Percentiles rank a stretch among this genome's conserved stretches.
phyloP scores from a whole-genome alignment of 1,140 invertebrate species.

The Saccostrea glomerata region DNA sequence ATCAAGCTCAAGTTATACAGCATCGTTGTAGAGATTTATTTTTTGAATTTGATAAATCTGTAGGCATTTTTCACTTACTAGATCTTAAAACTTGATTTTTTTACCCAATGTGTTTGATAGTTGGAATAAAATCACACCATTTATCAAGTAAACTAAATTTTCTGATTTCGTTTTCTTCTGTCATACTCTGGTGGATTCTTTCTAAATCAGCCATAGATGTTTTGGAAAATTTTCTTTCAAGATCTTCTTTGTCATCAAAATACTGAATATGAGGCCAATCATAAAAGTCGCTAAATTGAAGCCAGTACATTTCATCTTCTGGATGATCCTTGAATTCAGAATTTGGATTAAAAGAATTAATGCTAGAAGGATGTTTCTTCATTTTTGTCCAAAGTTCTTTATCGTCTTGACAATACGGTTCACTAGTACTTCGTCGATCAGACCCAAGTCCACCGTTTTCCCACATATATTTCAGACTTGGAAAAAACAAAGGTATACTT shows the following conservation, averaged over 20 bases:
- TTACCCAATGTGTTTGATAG: not conserved
- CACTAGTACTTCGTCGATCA: not conserved
- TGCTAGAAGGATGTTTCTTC: not conserved
- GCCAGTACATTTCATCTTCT: slow-evolving; percentile 45
- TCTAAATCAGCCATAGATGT: not conserved
- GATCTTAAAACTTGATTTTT: not conserved
- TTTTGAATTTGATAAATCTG: too few species aligned
- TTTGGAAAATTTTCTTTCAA: slow-evolving; percentile 8
- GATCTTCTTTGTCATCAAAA: slow-evolving; percentile 25
- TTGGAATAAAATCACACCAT: not conserved
- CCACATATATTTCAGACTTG: slow-evolving; percentile 35
- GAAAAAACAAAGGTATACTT: slow-evolving; percentile 38
- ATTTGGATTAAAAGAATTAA: slow-evolving; percentile 24
- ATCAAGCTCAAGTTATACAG: too few species aligned
- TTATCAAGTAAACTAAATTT: not conserved
- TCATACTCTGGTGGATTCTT: not conserved
- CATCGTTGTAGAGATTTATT: too few species aligned
- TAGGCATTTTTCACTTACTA: too few species aligned
- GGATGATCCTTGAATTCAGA: slow-evolving; percentile 33
- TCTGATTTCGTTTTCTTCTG: not conserved
- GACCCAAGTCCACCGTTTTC: slow-evolving; percentile 21
- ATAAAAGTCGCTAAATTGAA: slow-evolving; percentile 41
- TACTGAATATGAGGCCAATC: slow-evolving; percentile 45
- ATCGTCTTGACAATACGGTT: not conserved
- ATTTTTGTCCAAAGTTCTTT: not conserved